A percentile compares a stretch with the other conserved stretches of the same genome.
phyloP scores from a whole-genome alignment of 2,113 vertebrate genomes.

The Machaerirhynchus nigripectus region DNA sequence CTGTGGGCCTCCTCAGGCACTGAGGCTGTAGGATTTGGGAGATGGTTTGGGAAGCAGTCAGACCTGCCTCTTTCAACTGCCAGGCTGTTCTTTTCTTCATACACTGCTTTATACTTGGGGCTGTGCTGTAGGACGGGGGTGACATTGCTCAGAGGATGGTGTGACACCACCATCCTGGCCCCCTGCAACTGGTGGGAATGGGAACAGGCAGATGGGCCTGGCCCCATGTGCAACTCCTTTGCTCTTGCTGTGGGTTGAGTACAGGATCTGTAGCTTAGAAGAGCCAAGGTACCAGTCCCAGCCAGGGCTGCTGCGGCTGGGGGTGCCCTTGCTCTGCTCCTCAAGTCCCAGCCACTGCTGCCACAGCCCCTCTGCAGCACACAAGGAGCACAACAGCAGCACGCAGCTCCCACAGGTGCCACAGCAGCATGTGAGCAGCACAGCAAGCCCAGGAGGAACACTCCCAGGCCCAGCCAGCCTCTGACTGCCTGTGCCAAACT shows the following conservation, averaged over 20 bases:
- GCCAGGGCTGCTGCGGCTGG: not conserved
- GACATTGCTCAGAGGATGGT: not conserved
- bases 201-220: not conserved
- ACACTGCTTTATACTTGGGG: not conserved
- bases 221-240: not conserved
- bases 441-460: not conserved
- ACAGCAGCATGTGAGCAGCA: not conserved
- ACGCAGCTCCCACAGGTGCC: not conserved
- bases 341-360: fast-evolving
- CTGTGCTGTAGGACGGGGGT: not conserved
- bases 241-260: not conserved
- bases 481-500: not conserved
- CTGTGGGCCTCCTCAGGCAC: fast-evolving
- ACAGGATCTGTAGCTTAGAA: not conserved
- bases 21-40: not conserved
- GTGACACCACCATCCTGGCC: not conserved
- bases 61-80: not conserved
- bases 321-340: not conserved
- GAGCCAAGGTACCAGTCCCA: not conserved
- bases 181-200: not conserved
- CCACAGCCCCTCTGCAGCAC: not conserved
- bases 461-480: not conserved
- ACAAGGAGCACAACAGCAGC: fast-evolving
- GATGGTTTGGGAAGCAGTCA: not conserved
- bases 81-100: fast-evolving